Percentiles rank a stretch among this genome's conserved stretches.
phyloP scores from a whole-genome alignment of 2,797 vertebrate genomes.

The Perodicticus potto region DNA sequence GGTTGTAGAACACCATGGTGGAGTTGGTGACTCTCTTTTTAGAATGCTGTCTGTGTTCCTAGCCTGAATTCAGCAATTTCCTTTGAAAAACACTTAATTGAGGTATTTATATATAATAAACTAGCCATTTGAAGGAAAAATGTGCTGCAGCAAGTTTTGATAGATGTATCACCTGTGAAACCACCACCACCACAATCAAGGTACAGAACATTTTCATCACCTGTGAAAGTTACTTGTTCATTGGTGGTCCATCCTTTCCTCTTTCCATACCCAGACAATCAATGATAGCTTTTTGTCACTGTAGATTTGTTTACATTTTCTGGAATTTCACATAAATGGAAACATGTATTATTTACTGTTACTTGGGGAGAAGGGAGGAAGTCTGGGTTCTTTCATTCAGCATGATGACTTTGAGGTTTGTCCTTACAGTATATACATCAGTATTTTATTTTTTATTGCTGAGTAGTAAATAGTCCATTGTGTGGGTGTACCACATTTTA shows the following conservation, averaged over 20 bases:
- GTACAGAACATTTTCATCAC: not conserved
- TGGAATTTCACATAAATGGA: constrained; percentile 23
- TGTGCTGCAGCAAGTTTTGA: not conserved
- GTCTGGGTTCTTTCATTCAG: not conserved
- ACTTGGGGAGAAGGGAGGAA: not conserved
- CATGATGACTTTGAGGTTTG: not conserved
- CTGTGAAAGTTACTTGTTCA: not conserved
- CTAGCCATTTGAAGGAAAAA: not conserved
- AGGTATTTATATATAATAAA: not conserved
- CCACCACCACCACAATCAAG: not conserved
- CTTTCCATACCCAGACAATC: not conserved
- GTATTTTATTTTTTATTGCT: not conserved
- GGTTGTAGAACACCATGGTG: not conserved
- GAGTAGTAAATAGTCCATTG: not conserved
- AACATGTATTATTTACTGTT: not conserved
- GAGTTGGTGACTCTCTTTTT: constrained; percentile 1
- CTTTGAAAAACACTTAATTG: not conserved
- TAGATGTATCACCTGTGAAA: not conserved
- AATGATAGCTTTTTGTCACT: constrained; percentile 26
- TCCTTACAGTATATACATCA: not conserved
- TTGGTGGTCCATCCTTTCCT: not conserved
- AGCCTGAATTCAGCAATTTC: not conserved
- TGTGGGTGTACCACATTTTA: too few relatives aligned
- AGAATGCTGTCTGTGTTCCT: constrained; percentile 5
- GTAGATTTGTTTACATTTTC: not conserved